These are phyloP conservation scores for Greenwoodochromis staneri DNA, from an alignment of 2,113 vertebrate genomes.

Conservation along the genomic window DNA sequence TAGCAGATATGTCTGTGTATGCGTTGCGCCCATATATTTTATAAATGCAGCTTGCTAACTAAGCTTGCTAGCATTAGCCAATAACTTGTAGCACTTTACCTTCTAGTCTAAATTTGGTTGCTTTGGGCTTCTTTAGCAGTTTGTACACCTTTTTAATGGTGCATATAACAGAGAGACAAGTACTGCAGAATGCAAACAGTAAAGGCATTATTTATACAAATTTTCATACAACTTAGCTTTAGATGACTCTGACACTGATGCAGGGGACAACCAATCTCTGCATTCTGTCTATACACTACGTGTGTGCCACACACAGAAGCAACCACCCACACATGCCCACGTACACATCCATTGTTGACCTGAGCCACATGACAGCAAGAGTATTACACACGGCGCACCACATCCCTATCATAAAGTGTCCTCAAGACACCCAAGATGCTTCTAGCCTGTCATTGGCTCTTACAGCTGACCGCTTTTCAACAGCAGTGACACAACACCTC, in stretches of 20 bases:
- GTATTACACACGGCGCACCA: constrained; percentile 3
- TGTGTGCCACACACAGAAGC: background rate
- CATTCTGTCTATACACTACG: background rate
- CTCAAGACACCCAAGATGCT: constrained; percentile 45
- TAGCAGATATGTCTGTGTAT: background rate
- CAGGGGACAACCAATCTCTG: background rate
- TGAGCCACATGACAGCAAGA: constrained; percentile 42
- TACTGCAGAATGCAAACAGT: background rate
- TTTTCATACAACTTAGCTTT: background rate
- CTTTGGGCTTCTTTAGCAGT: background rate
- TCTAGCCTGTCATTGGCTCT: constrained; percentile 45
- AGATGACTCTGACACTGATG: background rate
- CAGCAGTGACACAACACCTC: constrained; percentile 33
- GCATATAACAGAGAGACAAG: background rate
- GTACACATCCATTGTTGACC: background rate
- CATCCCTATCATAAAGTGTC: constrained; percentile 57
- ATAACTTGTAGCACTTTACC: background rate
- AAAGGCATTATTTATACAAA: background rate
- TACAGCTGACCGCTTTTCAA: constrained; percentile 26
- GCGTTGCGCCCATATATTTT: background rate
- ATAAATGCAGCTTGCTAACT: background rate
- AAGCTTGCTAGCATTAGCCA: background rate
- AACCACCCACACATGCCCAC: background rate
- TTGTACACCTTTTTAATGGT: background rate
- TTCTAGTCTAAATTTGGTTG: background rate